Evolutionary conservation across 2,888 invertebrate genomes (phyloP), one percentile per base, ranked within the genome.

Genomic region (Keiferia lycopersicella): DNA sequence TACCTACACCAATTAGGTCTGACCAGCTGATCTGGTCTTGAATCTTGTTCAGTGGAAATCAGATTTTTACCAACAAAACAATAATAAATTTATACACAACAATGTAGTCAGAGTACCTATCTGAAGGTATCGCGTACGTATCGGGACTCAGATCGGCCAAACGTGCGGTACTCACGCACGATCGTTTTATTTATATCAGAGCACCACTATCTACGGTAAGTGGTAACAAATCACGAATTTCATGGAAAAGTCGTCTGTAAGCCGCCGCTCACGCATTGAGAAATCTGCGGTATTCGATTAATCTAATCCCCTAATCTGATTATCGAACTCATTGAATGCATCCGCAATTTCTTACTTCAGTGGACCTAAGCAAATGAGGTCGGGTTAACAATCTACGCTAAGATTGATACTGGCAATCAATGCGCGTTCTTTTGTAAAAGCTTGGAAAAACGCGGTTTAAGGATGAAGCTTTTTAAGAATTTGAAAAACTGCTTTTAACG

Each of bases 191-290:
- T 76, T 76, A 74, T 79, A 80, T 78, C 82, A 77, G 77, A 80
- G 77, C 77, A 75, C 66, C 68, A 68, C 77, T 77, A 84, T 83
- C 82, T 80, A 69, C 67, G 71, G 76, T 74, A 71, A 71, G 72
- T 67, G 68, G 70, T 74, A 77, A 77, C 78, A 80, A 80, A 82
- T 79, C 77, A 71, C 73, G 76, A 73, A 78, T 76, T 78, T 78
- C 79, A 77, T 75, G 73, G 76, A 78, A 80, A 80, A 71, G 73
- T 73, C 78, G 62, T 70, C 72, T 14, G 53, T 62, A 53, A 53
- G 64, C 76, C 63, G 65, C 77, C 73, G 71, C 75, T 74, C 76
- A 74, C 74, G 78, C 73, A 76, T 77, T 68, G 66, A 76, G 73
- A 73, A 75, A 69, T 73, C 75, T 63, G 75, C 72, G 72, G 71